phyloP scores from a whole-genome alignment of 2,888 invertebrate species.

The Diploptera punctata region DNA sequence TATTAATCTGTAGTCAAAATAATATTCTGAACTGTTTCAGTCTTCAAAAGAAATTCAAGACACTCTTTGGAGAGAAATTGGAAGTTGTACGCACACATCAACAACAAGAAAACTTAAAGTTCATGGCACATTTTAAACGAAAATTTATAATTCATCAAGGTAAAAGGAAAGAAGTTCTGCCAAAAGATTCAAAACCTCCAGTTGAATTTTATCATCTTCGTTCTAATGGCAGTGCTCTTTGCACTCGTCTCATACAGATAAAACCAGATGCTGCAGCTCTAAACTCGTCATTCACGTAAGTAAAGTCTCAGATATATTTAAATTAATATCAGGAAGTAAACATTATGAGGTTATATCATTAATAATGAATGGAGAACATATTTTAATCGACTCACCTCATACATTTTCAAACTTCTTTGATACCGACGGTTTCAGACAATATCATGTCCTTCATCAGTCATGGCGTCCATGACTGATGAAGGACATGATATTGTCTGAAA shows the following conservation, averaged over 20 bases:
- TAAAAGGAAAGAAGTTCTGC: conserved; percentile 67
- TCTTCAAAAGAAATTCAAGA: conserved; percentile 89
- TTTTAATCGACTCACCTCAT: too few relatives aligned
- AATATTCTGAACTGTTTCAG: too few relatives aligned
- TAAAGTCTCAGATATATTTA: conserved; percentile 33
- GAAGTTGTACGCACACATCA: conserved; percentile 97
- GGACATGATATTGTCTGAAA: too few relatives aligned
- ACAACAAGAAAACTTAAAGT: conserved; percentile 98
- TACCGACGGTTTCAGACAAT: too few relatives aligned
- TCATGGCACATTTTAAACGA: conserved; percentile 95
- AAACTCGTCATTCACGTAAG: conserved; percentile 95
- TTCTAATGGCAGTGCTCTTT: conserved; percentile 94
- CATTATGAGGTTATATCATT: too few relatives aligned
- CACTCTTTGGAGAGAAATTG: conserved; percentile 85
- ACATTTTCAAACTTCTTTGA: too few relatives aligned
- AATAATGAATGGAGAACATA: too few relatives aligned
- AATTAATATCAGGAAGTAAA: too few relatives aligned
- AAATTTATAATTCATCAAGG: conserved; percentile 93
- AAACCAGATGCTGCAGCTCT: conserved; percentile 82
- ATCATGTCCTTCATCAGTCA: too few relatives aligned
- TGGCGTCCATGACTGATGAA: too few relatives aligned
- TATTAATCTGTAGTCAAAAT: too few relatives aligned
- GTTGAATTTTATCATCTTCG: conserved; percentile 95
- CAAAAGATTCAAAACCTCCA: conserved; percentile 56
- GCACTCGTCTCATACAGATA: conserved; percentile 91